Evolutionary conservation across 2,888 invertebrate genomes (phyloP), one percentile per base, ranked within the genome.

Genomic region (Pollenia griseotomentosa): DNA sequence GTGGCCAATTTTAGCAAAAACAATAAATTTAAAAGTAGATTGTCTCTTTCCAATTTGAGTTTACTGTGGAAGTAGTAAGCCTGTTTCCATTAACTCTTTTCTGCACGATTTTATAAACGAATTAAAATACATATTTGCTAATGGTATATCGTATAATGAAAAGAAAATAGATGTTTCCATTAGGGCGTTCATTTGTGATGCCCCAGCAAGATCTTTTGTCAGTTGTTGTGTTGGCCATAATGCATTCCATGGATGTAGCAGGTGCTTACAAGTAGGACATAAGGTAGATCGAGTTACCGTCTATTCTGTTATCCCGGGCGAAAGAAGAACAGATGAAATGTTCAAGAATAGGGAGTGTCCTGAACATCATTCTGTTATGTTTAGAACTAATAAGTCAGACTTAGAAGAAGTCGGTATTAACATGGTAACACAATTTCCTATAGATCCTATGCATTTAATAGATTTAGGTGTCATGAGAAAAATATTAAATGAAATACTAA

Each of bases 161-260:
- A n/a, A n/a, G n/a, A n/a, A n/a, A n/a, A n/a, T n/a, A n/a, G n/a
- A n/a, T n/a, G n/a, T n/a, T n/a, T n/a, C n/a, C n/a, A n/a, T n/a
- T 33, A 59, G 59, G 16, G 59, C 59, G 6, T 59, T 59, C 23
- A 59, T 59, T 59, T 59, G 59, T 33, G 59, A 59, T 59, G 59
- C 59, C 8, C 59, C 59, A 16, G 59, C 59, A 11, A 11, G 59
- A 16, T 19, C 59, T 33, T 59, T 59, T 23, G 59, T 59, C 10
- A 59, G 11, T 23, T 19, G 59, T 8, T 59, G 51, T 46, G 53
- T 71, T 19, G 55, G 55, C 0, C 33, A 33, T 33, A 33, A 33
- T 33, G 33, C 33, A 33, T 33, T 33, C 33, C 33, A 33, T 3
- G 53, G 71, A 33, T 71, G 71, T 14, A 55, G 71, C 55, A 46